phyloP scores from a whole-genome alignment of 2,797 vertebrate genomes.

The Rhinatrema bivittatum region DNA sequence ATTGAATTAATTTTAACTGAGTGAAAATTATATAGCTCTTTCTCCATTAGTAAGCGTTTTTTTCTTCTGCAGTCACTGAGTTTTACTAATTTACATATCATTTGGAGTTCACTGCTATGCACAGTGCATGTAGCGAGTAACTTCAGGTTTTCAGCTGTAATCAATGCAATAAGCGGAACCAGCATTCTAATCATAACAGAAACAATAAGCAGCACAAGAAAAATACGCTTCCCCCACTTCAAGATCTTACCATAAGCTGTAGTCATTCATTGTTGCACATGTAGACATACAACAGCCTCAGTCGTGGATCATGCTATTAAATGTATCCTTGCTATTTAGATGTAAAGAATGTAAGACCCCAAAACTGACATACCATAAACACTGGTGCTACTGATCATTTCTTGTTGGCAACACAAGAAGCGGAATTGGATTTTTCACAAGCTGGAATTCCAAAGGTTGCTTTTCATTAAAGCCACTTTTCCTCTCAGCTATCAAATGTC shows the following conservation, averaged over 20 bases:
- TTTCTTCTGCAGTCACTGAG: constrained; percentile 33
- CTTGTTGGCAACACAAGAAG: constrained; percentile 88
- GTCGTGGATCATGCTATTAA: constrained; percentile 53
- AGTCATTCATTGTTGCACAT: constrained; percentile 36
- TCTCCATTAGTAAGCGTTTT: constrained; percentile 34
- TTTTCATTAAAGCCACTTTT: constrained; percentile 94
- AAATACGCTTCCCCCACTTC: constrained; percentile 31
- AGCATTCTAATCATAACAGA: constrained; percentile 39
- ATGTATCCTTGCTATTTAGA: constrained; percentile 64
- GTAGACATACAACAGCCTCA: constrained; percentile 42
- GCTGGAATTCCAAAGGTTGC: constrained; percentile 97
- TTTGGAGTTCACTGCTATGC: constrained; percentile 49
- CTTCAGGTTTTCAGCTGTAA: constrained; percentile 48
- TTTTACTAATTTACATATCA: constrained; percentile 67
- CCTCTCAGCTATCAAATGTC: constrained; percentile 91
- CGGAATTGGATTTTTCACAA: constrained; percentile 87
- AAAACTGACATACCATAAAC: constrained; percentile 96
- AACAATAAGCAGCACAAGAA: constrained; percentile 49
- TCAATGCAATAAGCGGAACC: constrained; percentile 39
- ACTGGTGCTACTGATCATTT: constrained; percentile 99
- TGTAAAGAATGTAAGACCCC: constrained; percentile 66
- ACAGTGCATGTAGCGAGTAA: constrained; percentile 54
- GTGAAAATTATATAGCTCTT: constrained; percentile 2
- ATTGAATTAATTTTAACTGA: too few species aligned
- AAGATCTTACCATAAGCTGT: constrained; percentile 38